Conservation (phyloP, 2,888 invertebrate genomes). For the Tinea trinotella region DNA sequence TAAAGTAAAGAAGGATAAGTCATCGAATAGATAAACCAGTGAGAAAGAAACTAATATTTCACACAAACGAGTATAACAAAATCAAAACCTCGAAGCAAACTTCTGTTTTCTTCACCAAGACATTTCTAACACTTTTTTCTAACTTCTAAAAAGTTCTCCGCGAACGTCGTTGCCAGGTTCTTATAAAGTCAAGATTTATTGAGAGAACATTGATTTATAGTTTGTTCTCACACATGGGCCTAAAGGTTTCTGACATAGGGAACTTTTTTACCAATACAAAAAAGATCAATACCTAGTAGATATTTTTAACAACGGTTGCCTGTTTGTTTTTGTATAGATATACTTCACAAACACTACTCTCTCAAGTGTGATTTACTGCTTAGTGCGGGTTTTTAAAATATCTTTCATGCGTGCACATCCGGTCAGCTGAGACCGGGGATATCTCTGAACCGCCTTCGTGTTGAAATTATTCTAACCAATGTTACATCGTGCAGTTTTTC, state of each 20-base stretch:
- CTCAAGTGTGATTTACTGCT: background rate
- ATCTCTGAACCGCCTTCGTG: too few species aligned
- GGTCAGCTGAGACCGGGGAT: too few species aligned
- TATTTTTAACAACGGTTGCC: background rate
- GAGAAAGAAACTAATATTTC: background rate
- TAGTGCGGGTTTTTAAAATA: too few species aligned
- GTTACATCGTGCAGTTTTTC: too few species aligned
- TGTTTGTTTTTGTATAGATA: background rate
- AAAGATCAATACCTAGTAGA: background rate
- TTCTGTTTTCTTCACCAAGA: background rate
- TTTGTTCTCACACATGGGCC: constrained; percentile 12
- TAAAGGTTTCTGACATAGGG: background rate
- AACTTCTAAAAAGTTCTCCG: constrained; percentile 2
- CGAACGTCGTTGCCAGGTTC: constrained; percentile 15
- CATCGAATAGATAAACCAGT: too few species aligned
- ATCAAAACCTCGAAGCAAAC: background rate
- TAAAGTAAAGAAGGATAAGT: too few species aligned
- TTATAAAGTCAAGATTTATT: constrained; percentile 18
- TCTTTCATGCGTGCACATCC: too few species aligned
- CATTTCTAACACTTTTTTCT: background rate
- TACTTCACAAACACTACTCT: background rate
- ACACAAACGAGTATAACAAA: constrained; percentile 7
- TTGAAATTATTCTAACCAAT: too few species aligned
- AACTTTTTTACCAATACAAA: constrained; percentile 16
- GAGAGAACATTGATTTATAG: constrained; percentile 16